These are phyloP conservation scores for Coturnix japonica DNA, from an alignment of 2,113 vertebrate genomes.

Conservation along the genomic window DNA sequence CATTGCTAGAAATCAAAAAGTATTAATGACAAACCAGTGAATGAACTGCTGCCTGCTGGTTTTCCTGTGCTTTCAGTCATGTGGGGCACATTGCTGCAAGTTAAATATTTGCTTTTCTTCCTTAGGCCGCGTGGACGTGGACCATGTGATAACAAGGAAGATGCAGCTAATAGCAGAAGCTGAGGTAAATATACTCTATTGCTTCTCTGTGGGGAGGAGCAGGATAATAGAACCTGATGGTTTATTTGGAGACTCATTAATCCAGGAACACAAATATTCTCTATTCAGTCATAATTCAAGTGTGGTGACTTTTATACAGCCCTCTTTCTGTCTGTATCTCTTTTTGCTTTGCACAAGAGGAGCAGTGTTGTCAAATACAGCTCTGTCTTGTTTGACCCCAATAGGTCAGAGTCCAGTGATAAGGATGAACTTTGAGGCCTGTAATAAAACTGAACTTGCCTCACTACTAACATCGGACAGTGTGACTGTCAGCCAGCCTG, in stretches of 20 bases:
- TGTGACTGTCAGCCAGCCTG: neutral
- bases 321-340: neutral
- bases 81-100: neutral
- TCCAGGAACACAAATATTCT: neutral
- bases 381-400: neutral
- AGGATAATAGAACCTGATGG: neutral
- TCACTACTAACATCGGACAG: neutral
- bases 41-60: neutral
- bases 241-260: neutral
- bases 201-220: neutral
- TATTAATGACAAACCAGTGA: neutral
- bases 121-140: slow-evolving; percentile 75
- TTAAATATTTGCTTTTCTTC: slow-evolving; percentile 42
- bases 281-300: neutral
- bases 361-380: neutral
- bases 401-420: slow-evolving; percentile 36
- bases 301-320: neutral
- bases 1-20: neutral
- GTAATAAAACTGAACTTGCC: neutral
- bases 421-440: slow-evolving; percentile 42
- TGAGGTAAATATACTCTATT: slow-evolving; percentile 74
- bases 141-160: slow-evolving; percentile 76
- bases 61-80: neutral
- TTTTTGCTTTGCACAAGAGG: neutral
- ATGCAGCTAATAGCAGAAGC: slow-evolving; percentile 80